Evolutionary conservation across 2,113 vertebrate genomes (phyloP).

Genomic region (Cisticola juncidis): DNA sequence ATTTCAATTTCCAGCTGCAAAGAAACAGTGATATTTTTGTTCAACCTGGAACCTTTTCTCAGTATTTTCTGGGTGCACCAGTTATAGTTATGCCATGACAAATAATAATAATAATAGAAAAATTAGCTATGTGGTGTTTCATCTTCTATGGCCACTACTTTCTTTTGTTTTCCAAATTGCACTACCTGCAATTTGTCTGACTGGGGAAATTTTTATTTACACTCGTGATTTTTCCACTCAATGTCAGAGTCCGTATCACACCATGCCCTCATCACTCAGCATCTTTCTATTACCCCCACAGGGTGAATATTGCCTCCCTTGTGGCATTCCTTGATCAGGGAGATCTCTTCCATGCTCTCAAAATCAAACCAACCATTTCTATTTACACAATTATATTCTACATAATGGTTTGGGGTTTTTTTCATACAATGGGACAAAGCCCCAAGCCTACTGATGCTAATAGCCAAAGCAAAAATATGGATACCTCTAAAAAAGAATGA

Average conservation of each 20-base stretch:
- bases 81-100: not conserved
- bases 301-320: not conserved
- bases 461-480: not conserved
- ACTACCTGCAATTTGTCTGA: not conserved
- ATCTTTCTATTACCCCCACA: not conserved
- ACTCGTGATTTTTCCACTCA: not conserved
- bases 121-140: not conserved
- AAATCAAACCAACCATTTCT: not conserved
- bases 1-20: not conserved
- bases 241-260: not conserved
- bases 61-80: not conserved
- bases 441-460: not conserved
- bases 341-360: not conserved
- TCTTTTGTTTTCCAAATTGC: not conserved
- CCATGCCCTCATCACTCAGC: not conserved
- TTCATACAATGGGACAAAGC: not conserved
- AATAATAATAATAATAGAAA: no score
- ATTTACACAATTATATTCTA: not conserved
- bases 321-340: not conserved
- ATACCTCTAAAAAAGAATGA: not conserved
- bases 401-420: not conserved
- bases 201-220: not conserved
- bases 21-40: not conserved
- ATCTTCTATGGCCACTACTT: not conserved
- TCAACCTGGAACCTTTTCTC: not conserved